These are phyloP conservation scores for Anthopleura xanthogrammica DNA, from an alignment of 92 coral and sea anemone species.

Conservation along the genomic window DNA sequence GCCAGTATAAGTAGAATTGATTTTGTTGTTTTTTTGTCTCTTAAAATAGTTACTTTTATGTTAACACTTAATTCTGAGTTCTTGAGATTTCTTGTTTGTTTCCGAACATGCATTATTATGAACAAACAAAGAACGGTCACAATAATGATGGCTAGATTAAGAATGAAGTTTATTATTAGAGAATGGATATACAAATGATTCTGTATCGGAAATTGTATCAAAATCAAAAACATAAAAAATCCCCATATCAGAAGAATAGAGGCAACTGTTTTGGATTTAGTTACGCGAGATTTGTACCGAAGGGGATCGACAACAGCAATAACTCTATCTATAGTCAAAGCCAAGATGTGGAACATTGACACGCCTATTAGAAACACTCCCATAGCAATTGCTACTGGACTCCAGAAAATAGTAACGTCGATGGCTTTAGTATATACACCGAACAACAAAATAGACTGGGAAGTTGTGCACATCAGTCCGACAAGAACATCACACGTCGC, in stretches of 20 bases:
- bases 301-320: constrained; percentile 19
- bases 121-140: background rate
- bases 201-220: background rate
- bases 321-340: constrained; percentile 18
- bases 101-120: background rate
- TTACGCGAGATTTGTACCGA: constrained; percentile 18
- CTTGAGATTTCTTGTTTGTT: constrained; percentile 13
- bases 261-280: background rate
- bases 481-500: constrained; percentile 26
- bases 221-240: background rate
- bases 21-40: constrained; percentile 12
- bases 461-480: constrained; percentile 9
- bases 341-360: constrained; percentile 11
- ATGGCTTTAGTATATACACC: background rate
- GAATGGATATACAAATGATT: background rate
- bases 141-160: background rate
- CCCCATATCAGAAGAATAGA: background rate
- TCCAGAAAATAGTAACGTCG: too few species aligned
- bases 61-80: background rate
- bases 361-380: constrained; percentile 7
- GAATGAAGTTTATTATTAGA: background rate
- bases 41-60: background rate
- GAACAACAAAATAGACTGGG: background rate
- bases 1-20: background rate
- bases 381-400: background rate